Conservation (phyloP, 2,113 vertebrate species). For the Phrynosoma platyrhinos region DNA sequence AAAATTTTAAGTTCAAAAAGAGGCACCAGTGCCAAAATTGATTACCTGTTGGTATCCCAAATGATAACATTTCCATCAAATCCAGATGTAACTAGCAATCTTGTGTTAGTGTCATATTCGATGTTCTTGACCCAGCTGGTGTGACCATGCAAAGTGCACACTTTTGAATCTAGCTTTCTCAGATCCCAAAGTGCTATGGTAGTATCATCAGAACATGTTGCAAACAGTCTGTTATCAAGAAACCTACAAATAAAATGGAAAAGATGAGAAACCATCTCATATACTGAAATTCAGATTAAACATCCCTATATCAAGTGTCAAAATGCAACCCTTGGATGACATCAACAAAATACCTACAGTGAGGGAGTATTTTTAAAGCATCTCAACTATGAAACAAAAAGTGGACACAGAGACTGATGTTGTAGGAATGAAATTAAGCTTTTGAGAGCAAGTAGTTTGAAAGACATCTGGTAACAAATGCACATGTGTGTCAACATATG, state of each 20-base stretch:
- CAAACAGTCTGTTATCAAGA: slow-evolving; percentile 96
- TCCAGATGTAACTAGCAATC: slow-evolving; percentile 96
- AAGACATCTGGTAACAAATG: neutral
- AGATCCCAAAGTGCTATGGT: slow-evolving; percentile 98
- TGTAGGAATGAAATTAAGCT: neutral
- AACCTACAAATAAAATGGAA: slow-evolving; percentile 80
- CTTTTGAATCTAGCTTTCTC: slow-evolving; percentile 93
- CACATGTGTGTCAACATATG: neutral
- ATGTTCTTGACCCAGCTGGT: slow-evolving; percentile 99
- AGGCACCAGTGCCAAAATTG: slow-evolving; percentile 15
- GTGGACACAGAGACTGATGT: neutral
- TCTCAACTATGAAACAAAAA: neutral
- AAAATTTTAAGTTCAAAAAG: neutral
- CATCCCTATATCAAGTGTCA: neutral
- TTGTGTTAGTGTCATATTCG: slow-evolving; percentile 96
- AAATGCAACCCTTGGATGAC: neutral
- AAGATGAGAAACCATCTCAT: neutral
- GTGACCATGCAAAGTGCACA: slow-evolving; percentile 96
- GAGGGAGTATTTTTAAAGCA: neutral
- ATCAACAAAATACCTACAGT: neutral
- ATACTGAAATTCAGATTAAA: neutral
- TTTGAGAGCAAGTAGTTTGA: neutral
- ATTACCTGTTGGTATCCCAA: slow-evolving; percentile 97
- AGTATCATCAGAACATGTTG: slow-evolving; percentile 98
- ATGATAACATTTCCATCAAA: slow-evolving; percentile 99